Percentiles rank a stretch among this genome's conserved stretches.
These are phyloP conservation scores for Thyatira batis DNA, from an alignment of 2,888 invertebrate species.

Conservation along the genomic window DNA sequence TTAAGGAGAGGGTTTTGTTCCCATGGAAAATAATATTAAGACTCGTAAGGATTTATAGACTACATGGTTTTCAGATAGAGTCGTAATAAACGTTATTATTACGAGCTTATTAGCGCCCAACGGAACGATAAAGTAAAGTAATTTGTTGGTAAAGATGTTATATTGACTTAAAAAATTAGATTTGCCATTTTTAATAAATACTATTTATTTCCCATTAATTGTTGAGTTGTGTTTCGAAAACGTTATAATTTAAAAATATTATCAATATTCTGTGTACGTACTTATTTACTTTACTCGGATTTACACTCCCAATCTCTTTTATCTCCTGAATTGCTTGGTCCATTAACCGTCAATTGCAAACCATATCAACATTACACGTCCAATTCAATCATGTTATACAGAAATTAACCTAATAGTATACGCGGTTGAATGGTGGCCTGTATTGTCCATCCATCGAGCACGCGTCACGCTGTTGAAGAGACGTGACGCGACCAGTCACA, in stretches of 20 bases:
- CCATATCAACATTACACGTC: no score
- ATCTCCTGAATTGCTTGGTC: no score
- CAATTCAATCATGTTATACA: background rate
- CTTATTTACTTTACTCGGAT: no score
- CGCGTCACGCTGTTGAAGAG: slow-evolving; percentile 27
- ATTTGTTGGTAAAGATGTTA: background rate
- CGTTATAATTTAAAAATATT: no score
- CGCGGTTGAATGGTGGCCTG: slow-evolving; percentile 20
- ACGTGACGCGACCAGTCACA: slow-evolving; percentile 52
- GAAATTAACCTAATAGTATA: background rate
- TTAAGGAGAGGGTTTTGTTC: background rate
- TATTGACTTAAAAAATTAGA: background rate
- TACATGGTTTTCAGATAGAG: background rate
- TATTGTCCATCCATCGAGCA: slow-evolving; percentile 44
- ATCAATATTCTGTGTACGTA: no score
- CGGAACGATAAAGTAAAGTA: background rate
- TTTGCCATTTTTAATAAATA: no score
- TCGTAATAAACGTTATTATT: background rate
- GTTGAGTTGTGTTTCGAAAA: no score
- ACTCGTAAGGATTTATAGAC: background rate
- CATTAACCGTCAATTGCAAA: no score
- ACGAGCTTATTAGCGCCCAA: background rate
- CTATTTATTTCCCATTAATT: no score
- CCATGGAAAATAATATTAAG: background rate
- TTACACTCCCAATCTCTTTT: no score